Evolutionary conservation across 1,140 invertebrate genomes (phyloP), one percentile per base, ranked within the genome.

Genomic region (Rhopalosiphum maidis): DNA sequence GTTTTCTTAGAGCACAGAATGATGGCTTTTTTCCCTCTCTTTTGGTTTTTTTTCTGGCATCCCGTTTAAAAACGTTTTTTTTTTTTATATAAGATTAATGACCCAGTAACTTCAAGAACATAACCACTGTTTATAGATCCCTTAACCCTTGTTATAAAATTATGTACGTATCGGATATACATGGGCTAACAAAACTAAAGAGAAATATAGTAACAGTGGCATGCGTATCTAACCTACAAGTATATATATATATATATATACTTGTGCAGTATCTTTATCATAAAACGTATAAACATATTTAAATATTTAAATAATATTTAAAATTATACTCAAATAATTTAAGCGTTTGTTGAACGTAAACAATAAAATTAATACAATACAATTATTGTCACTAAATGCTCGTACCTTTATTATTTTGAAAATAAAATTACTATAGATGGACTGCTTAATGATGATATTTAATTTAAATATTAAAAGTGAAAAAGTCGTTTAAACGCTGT

Each of bases 101-200:
- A 93, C 91, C 91, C 91, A 93, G 77, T 83, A 93, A 93, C 91
- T 93, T 93, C 91, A 93, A 93, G 91, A 93, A 93, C 91, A 93
- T 93, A 93, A 93, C 91, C 91, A 93, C 91, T 85, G 91, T 85
- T 91, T 48, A 93, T 85, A 93, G 77, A 93, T 93, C 77, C 82
- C 48, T 93, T 93, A 85, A 93, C 91, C 91, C 91, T 93, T 93
- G 91, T 93, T 93, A 93, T 93, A 41, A 51, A 93, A 83, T 83
- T 93, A 93, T 85, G 68, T 77, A 77, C 41, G 41, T 91, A 90
- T 90, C 54, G 89, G 11, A 90, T 90, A 90, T 41, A 90, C 51
- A 55, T 23, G 35, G 35, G 15, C n/a, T 51, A 48, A 88, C 86
- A n/a, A 88, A 88, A 88, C 43, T 51, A 30, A 88, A 88, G 30